These are phyloP conservation scores for Littorina saxatilis DNA, from an alignment of 1,140 invertebrate species.

Conservation along the genomic window DNA sequence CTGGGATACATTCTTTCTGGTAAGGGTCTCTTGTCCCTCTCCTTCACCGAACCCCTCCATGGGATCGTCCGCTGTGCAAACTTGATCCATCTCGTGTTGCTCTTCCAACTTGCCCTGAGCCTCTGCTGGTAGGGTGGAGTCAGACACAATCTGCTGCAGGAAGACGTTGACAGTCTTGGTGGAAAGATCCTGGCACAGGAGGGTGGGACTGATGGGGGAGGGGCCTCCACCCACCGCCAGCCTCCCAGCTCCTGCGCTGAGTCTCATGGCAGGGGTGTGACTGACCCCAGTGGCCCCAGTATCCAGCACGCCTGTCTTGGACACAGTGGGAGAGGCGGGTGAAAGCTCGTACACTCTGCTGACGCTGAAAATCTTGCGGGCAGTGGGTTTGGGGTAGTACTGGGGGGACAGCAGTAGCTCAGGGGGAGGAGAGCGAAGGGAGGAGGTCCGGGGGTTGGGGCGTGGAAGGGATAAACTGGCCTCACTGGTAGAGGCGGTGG, in stretches of 20 bases:
- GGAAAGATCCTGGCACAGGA: constrained; percentile 48
- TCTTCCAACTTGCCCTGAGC: neutral
- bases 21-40: neutral
- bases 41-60: neutral
- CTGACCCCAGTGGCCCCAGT: constrained; percentile 37
- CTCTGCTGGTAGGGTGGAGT: neutral
- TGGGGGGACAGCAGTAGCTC: constrained; percentile 68
- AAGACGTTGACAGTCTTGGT: constrained; percentile 42
- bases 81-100: neutral
- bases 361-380: constrained; percentile 71
- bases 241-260: neutral
- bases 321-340: constrained; percentile 37
- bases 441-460: neutral
- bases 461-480: neutral
- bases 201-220: constrained; percentile 41
- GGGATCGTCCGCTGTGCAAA: too few species aligned
- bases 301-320: constrained; percentile 12
- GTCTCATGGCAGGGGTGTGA: constrained; percentile 11
- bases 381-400: constrained; percentile 63
- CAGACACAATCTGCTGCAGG: constrained; percentile 52
- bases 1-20: neutral
- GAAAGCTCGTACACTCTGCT: constrained; percentile 56
- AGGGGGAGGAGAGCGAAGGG: constrained; percentile 52
- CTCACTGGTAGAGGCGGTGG: neutral
- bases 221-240: neutral